Base-by-base conservation (phyloP, 2,797 vertebrate species). In the Thaleichthys pacificus region DNA sequence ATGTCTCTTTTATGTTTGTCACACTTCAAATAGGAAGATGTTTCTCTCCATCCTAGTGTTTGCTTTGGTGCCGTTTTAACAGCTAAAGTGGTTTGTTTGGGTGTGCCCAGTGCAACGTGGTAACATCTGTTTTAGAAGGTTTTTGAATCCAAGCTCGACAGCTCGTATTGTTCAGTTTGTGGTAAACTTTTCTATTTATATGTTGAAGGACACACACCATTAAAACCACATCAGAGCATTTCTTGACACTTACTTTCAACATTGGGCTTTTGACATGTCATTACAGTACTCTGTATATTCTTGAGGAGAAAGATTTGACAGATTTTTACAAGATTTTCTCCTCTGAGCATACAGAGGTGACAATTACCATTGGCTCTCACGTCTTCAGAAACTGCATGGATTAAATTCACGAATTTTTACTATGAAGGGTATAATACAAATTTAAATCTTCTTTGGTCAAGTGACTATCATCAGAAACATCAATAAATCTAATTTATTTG, bases 71-170 rank as follows among this genome's bases (percentile, higher is more conserved):
- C 64, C 72, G 76, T 79, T 87, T 80, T 67, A 77, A 79, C 68
- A 73, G 57, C 70, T 61, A 8, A 56, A 66, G 71, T 70, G 24
- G 51, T 73, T 81, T 75, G 68, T 73, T 66, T 79, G 84, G 87
- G 88, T 11, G 80, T 82, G 80, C 30, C 80, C 70, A 61, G 65
- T 71, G 28, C 76, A 65, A 73, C 47, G 63, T 78, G 78, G 81
- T 83, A n/a, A 73, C 85, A 83, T 91, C 88, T 90, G 87, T 77
- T 89, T 88, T 73, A 73, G 77, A 78, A 68, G 84, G 86, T 77
- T 74, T 69, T 75, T 35, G 14, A 69, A 70, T 75, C 58, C 24
- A 2, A 62, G 58, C 66, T 11, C 42, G 42, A 47, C 42, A 47
- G 42, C 42, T 54, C 51, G 57, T 49, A 64, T 74, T 77, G 68